Base-by-base conservation (phyloP, 2,113 vertebrate genomes). In the Callionymus lyra region DNA sequence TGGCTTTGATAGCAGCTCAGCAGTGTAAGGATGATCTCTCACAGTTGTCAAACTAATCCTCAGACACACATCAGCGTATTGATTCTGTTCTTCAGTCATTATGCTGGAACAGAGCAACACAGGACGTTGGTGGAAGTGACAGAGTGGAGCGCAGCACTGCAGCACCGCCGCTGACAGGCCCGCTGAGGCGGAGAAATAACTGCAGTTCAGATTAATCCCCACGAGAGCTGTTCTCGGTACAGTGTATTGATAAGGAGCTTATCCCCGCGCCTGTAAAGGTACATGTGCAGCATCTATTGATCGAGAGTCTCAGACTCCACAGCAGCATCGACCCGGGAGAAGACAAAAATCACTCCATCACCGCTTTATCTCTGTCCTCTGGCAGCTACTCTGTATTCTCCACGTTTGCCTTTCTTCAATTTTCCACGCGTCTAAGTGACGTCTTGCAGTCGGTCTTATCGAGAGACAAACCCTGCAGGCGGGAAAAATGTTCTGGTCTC, bases 161-260 rank as follows among this genome's bases (percentile, higher is more conserved):
- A 27, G 21, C 21, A 27, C 4, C 4, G 21, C 8, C 21, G 8
- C 21, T 57, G 45, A 53, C 31, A 34, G 50, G 37, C 44, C 47
- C 36, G 34, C 59, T 66, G 17, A 35, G 38, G 9, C 1, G 0
- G 0, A 6, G 12, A n/a, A 34, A 54, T 13, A 19, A 38, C 35
- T 31, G 9, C 16, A 16, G 10, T 19, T n/a, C 43, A 38, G 56
- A 64, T 62, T 55, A 63, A 58, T 66, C 60, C 48, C 53, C 62
- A 59, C 56, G 19, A 52, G 44, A 59, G 62, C 50, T 31, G 64
- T 35, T 63, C 53, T 21, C 21, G 15, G 36, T 53, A 41, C 57
- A 44, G 41, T 41, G 41, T 53, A 66, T 70, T 54, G 65, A 77
- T 72, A 70, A 72, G 50, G 38, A 56, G 61, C 63, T 66, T 65